phyloP scores from a whole-genome alignment of 2,113 vertebrate species.

The Crotophaga sulcirostris region DNA sequence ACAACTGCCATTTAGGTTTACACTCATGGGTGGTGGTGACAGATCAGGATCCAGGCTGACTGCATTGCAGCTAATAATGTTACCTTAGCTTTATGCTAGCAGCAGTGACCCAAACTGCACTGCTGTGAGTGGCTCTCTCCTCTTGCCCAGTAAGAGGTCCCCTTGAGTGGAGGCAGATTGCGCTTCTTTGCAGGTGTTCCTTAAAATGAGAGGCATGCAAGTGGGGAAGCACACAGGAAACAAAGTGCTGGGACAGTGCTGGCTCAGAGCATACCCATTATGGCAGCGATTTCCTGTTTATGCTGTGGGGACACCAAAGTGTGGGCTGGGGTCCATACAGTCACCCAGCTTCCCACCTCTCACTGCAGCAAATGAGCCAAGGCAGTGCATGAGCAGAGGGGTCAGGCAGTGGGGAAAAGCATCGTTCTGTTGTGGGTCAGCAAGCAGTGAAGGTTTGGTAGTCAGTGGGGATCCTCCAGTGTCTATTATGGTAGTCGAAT shows the following conservation, averaged over 20 bases:
- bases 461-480: neutral
- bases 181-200: neutral
- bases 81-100: neutral
- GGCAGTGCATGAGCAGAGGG: neutral
- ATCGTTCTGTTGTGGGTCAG: rapidly evolving
- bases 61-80: neutral
- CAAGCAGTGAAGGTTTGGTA: neutral
- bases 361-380: neutral
- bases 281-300: neutral
- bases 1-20: neutral
- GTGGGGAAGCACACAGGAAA: neutral
- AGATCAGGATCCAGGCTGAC: neutral
- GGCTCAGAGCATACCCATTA: neutral
- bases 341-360: neutral
- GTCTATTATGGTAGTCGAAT: neutral
- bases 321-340: neutral
- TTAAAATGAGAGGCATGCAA: neutral
- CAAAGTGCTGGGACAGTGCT: neutral
- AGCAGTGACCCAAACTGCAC: neutral
- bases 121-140: neutral
- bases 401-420: neutral
- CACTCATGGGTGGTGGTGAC: rapidly evolving
- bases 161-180: rapidly evolving
- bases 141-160: neutral
- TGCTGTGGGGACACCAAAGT: rapidly evolving